phyloP scores from a whole-genome alignment of 2,888 invertebrate genomes.

The Drosophila subsilvestris region DNA sequence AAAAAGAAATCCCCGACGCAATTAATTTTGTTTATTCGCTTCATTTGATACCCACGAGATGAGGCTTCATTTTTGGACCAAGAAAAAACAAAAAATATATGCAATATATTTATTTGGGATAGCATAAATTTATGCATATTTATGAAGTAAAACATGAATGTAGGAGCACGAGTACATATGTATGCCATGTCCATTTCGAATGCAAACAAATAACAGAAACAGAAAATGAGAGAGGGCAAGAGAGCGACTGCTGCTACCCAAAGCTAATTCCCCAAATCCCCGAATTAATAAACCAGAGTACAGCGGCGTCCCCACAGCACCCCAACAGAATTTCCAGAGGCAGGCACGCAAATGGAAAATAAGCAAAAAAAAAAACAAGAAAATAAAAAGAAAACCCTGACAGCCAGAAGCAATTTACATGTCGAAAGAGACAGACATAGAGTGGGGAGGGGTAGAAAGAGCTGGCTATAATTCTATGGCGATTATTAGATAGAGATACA shows the following conservation, averaged over 20 bases:
- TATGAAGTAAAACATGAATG: slow-evolving; percentile 65
- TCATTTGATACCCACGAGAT: slow-evolving; percentile 59
- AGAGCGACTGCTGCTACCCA: slow-evolving; percentile 40
- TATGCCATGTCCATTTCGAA: slow-evolving; percentile 74
- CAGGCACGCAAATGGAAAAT: slow-evolving; percentile 61
- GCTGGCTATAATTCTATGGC: slow-evolving; percentile 1
- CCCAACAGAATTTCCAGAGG: slow-evolving; percentile 5
- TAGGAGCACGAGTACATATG: slow-evolving; percentile 46
- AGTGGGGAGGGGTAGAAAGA: background rate
- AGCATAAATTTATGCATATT: slow-evolving; percentile 76
- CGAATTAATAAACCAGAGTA: slow-evolving; percentile 78
- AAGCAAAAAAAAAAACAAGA: slow-evolving; percentile 36
- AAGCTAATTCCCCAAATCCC: slow-evolving; percentile 79
- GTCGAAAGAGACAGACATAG: slow-evolving; percentile 46
- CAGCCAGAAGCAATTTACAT: slow-evolving; percentile 47
- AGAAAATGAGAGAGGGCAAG: slow-evolving; percentile 33
- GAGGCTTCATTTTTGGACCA: slow-evolving; percentile 46
- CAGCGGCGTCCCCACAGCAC: slow-evolving; percentile 34
- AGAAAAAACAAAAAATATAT: slow-evolving; percentile 26
- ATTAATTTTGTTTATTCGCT: slow-evolving; percentile 66
- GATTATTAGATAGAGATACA: slow-evolving; percentile 49
- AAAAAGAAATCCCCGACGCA: slow-evolving; percentile 58
- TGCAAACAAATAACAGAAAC: slow-evolving; percentile 73
- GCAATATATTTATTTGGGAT: slow-evolving; percentile 42
- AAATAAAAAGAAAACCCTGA: slow-evolving; percentile 44